Evolutionary conservation across 2,888 invertebrate species (phyloP).

Genomic region (Siphlonurus alternatus): DNA sequence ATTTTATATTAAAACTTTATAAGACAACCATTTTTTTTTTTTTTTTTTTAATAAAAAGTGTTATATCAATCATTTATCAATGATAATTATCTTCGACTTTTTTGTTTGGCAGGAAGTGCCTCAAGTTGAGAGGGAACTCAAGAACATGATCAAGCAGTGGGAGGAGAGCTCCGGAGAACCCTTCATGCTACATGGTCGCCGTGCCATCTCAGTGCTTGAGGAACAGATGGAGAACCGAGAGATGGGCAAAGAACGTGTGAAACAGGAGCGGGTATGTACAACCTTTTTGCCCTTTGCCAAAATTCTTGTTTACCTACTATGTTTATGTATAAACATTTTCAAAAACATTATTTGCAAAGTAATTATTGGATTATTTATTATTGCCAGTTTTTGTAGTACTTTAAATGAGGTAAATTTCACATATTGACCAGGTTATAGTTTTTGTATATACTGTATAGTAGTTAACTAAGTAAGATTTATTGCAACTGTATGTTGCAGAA

Average conservation of each 20-base stretch:
- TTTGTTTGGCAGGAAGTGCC: constrained; percentile 36
- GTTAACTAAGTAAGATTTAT: no score
- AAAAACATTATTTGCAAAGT: not conserved
- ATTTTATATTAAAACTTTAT: no score
- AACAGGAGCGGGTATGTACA: constrained; percentile 21
- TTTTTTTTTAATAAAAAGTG: no score
- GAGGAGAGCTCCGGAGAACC: constrained; percentile 32
- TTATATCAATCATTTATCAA: constrained; percentile 3
- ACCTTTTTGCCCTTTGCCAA: no score
- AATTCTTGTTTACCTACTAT: no score
- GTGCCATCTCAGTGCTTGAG: constrained; percentile 40
- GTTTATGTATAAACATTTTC: not conserved
- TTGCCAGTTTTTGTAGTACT: not conserved
- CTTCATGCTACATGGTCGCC: constrained; percentile 45
- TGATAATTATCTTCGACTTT: constrained; percentile 5
- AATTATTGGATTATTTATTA: not conserved
- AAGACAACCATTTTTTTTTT: no score
- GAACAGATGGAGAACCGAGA: constrained; percentile 43
- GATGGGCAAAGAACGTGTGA: constrained; percentile 29
- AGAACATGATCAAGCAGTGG: constrained; percentile 34
- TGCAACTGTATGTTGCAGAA: constrained; percentile 6
- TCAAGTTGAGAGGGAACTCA: constrained; percentile 50
- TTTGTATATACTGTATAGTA: no score
- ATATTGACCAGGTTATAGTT: no score
- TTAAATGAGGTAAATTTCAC: no score